Conservation (phyloP, 2,888 invertebrate species). For the Oegoconia quadripuncta region DNA sequence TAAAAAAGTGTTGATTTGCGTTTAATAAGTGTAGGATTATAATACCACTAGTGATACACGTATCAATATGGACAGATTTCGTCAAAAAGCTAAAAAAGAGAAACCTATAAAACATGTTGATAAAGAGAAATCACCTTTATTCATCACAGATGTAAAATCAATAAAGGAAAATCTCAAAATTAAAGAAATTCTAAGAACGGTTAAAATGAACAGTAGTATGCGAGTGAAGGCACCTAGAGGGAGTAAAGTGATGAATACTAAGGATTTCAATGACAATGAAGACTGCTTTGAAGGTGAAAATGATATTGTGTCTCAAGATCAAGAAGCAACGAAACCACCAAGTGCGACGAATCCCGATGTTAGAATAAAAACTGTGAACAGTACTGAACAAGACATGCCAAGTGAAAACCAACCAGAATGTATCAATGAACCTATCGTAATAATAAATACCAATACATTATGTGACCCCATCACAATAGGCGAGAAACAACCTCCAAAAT, state of each 20-base stretch:
- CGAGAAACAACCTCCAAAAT: background rate
- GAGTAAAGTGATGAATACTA: constrained; percentile 58
- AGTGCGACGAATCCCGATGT: constrained; percentile 52
- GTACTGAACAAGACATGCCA: constrained; percentile 15
- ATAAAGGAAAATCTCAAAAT: constrained; percentile 67
- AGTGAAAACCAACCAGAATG: too few species aligned
- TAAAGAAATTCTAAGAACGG: constrained; percentile 62
- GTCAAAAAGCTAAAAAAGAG: constrained; percentile 56
- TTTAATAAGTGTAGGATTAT: constrained; percentile 12
- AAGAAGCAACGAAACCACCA: constrained; percentile 25
- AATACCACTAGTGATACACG: background rate
- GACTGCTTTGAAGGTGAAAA: constrained; percentile 38
- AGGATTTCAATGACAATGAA: constrained; percentile 54
- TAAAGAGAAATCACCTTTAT: constrained; percentile 44
- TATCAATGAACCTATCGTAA: too few species aligned
- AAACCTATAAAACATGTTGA: constrained; percentile 43
- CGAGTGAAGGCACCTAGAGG: constrained; percentile 58
- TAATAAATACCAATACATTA: too few species aligned
- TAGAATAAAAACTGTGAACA: constrained; percentile 20
- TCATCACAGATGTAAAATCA: constrained; percentile 54
- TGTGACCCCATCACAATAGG: too few species aligned
- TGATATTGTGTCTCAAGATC: constrained; percentile 15
- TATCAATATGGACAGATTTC: constrained; percentile 51
- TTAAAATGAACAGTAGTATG: constrained; percentile 70
- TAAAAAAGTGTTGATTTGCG: constrained; percentile 21